phyloP scores from a whole-genome alignment of 2,113 vertebrate species.

The Clarias gariepinus region DNA sequence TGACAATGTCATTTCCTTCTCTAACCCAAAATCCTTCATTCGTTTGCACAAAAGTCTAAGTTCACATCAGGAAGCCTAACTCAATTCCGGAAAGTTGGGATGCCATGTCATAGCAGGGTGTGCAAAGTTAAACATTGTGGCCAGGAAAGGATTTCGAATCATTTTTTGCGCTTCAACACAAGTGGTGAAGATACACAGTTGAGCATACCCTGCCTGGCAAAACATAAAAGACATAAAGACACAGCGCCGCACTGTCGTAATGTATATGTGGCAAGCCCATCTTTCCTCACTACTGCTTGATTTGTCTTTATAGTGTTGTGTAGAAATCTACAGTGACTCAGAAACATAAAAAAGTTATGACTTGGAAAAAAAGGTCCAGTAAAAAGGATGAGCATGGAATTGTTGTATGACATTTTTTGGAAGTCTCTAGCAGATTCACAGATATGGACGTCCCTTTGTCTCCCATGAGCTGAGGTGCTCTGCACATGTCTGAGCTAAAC shows the following conservation, averaged over 20 bases:
- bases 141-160: slow-evolving; percentile 25
- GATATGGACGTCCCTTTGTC: slow-evolving; percentile 40
- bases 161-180: background rate
- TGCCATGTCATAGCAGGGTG: slow-evolving; percentile 34
- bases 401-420: slow-evolving; percentile 35
- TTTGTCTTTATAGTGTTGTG: background rate
- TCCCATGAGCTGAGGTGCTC: slow-evolving; percentile 48
- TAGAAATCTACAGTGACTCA: slow-evolving; percentile 25
- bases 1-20: slow-evolving; percentile 49
- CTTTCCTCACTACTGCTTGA: background rate
- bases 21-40: slow-evolving; percentile 49
- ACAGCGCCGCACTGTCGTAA: background rate
- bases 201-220: background rate
- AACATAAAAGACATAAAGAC: background rate
- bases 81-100: slow-evolving; percentile 32
- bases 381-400: slow-evolving; percentile 53
- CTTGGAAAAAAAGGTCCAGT: slow-evolving; percentile 22
- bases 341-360: slow-evolving; percentile 38
- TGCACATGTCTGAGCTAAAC: slow-evolving; percentile 71
- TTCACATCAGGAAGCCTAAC: slow-evolving; percentile 28
- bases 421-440: slow-evolving; percentile 34
- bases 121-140: slow-evolving; percentile 43
- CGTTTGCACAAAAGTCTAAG: slow-evolving; percentile 32
- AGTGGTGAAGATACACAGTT: background rate
- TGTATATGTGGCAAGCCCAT: background rate